Base-by-base conservation (phyloP, 2,797 vertebrate genomes). In the Synaphobranchus kaupii region DNA sequence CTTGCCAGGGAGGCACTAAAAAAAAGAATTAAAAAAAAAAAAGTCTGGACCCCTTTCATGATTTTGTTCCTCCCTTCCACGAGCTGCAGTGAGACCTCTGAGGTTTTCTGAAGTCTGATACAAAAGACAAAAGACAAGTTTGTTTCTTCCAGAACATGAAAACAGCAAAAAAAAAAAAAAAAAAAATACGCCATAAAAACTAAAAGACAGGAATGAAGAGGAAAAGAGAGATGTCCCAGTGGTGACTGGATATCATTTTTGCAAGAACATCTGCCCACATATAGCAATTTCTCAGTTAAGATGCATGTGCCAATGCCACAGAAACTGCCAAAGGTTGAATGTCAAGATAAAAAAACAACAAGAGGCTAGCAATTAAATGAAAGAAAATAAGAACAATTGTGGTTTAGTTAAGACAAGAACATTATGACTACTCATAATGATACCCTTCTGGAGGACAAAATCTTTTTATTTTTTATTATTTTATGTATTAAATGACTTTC, bases 1-100 rank as follows among this genome's bases (percentile, higher is more conserved):
- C 95, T 97, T 94, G 95, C 95, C 95, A 97, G 97, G 95, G 93
- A 92, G 94, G 94, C 91, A 93, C 90, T 93, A 94, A 95, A 39
- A 39, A 39, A 39, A 39, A 39, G n/a, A n/a, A n/a, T n/a, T 93
- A 93, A 95, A 94, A 90, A 71, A 90, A 88, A 91, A 90, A 94
- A 94, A 93, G 94, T 52, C 28, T 52, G 25, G 22, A 54, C 80
- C n/a, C 50, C 28, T 82, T 50, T 28, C n/a, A 10, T 81, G 20
- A 81, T 54, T 82, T 78, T 22, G 7, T 78, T 22, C 17, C 34
- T 31, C 73, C 52, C 44, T 73, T 25, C 83, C 85, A 84, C 34
- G 95, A 97, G 95, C 95, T 94, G 91, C 91, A 94, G 90, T 92
- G 34, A 92, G 95, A 94, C 94, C 95, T 96, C 96, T 0, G 39